Percentiles rank a stretch among this genome's conserved stretches.
Conservation (phyloP, 2,113 vertebrate genomes). For the Cettia cetti region DNA sequence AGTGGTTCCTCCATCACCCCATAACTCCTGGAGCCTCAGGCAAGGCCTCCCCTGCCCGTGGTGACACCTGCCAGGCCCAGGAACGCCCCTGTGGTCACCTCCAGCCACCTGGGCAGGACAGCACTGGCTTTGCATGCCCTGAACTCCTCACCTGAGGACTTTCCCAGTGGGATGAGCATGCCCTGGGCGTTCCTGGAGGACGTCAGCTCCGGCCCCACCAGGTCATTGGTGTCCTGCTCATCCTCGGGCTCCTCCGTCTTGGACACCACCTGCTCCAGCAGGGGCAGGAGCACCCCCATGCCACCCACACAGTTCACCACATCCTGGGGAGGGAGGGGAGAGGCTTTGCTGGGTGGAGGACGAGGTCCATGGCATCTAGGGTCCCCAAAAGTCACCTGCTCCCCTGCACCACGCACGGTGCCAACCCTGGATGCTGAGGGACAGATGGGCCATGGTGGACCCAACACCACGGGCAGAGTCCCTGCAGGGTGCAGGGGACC, state of each 20-base stretch:
- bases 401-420: neutral
- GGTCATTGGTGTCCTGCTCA: conserved; percentile 81
- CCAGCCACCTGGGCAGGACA: neutral
- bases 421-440: neutral
- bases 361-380: rapidly evolving
- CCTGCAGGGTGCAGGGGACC: neutral
- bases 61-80: neutral
- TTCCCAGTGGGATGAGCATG: conserved; percentile 86
- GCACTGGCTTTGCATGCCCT: rapidly evolving
- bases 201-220: conserved; percentile 89
- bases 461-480: rapidly evolving
- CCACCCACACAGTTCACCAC: conserved; percentile 92
- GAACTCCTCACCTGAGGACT: conserved; percentile 80
- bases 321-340: conserved; percentile 71
- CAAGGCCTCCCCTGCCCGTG: neutral
- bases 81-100: neutral
- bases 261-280: conserved; percentile 85
- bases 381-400: neutral
- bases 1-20: rapidly evolving
- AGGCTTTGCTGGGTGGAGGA: neutral
- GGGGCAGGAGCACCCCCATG: conserved; percentile 84
- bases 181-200: conserved; percentile 79
- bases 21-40: neutral
- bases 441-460: neutral
- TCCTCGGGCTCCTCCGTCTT: conserved; percentile 76